Evolutionary conservation across 2,113 vertebrate species (phyloP), one percentile per base, ranked within the genome.

Genomic region (Tachuris rubrigastra): DNA sequence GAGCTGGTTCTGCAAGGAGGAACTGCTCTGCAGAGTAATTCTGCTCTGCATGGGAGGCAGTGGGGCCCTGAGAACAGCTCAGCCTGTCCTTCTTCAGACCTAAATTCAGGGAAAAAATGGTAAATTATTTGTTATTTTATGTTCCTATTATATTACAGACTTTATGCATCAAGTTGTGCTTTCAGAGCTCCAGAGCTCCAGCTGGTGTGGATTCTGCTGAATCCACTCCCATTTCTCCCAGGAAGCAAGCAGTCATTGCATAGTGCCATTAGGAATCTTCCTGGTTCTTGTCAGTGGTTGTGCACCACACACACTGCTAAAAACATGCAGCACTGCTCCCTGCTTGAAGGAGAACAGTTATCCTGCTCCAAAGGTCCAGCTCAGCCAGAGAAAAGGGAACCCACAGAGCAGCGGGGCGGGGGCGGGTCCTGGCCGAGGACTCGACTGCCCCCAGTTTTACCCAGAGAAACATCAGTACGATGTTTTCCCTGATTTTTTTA

Each of bases 91-190:
- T 46, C n/a, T 58, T 44, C 25, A 21, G 2, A 23, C 8, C 58
- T 65, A 19, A 69, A 72, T 8, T 17, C 1, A 4, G 76, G 53
- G 33, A 25, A 65, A 59, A 72, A 85, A 39, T 23, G 21, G n/a
- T 8, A 20, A 23, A 44, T 41, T 17, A 8, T 22, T 15, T 24
- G 5, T 15, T 8, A 39, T 58, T 78, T 69, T 60, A 89, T 92
- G 94, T 95, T 97, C 82, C 53, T 77, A 19, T 31, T 76, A 18
- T 7, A 41, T 93, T 92, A 91, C 91, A 97, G 95, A 89, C 78
- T 30, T 89, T 47, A 49, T 55, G 74, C 25, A 27, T 42, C 74
- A 84, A 76, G n/a, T 82, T 85, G 85, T 93, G 96, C 85, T 95
- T 93, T 91, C 55, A 88, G 60, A 83, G 22, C 8, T 44, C 2